Base-by-base conservation (phyloP, 2,888 invertebrate genomes). In the Bruchidius siliquastri region DNA sequence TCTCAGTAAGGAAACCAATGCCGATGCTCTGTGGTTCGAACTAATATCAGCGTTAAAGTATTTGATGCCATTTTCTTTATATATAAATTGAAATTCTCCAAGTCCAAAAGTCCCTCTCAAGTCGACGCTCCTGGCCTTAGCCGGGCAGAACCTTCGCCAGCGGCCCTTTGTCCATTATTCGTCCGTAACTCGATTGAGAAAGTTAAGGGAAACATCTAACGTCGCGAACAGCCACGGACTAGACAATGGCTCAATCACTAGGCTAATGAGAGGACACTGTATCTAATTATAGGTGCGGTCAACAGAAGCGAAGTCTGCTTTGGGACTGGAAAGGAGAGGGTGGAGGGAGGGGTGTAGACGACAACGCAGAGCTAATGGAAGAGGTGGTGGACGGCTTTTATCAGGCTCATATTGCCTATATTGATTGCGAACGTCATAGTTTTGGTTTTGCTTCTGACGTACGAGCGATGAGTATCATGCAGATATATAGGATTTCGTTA, bases 181-280 rank as follows among this genome's bases (percentile, higher is more conserved):
- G 22, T 20, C 21, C 21, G 71, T 71, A 71, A 71, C 67, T 71
- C 82, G 77, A 71, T 83, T 86, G 83, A 77, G 68, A 80, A 83
- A 85, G 83, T 85, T 84, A 82, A 22, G 77, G 81, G 82, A 82
- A 76, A 72, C 75, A 74, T 82, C 80, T 82, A 82, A 83, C 83
- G 83, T 83, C 49, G 49, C 18, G 49, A 13, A 49, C 49, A 49
- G 49, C 22, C 68, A 13, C 20, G 13, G 68, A 21, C 18, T 81
- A 87, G 87, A 87, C 87, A 87, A 87, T 87, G 82, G 85, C 81
- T 85, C 87, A 87, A 87, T 87, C 87, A 87, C 87, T 87, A 86
- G 84, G 86, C 85, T 86, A 87, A 87, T 87, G 86, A 87, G 86
- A 86, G 87, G 87, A 86, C 86, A 87, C 85, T 86, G 85, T 86